Percentiles rank a stretch among this genome's conserved stretches.
phyloP scores from a whole-genome alignment of 2,888 invertebrate species.

The Agrotis puta region DNA sequence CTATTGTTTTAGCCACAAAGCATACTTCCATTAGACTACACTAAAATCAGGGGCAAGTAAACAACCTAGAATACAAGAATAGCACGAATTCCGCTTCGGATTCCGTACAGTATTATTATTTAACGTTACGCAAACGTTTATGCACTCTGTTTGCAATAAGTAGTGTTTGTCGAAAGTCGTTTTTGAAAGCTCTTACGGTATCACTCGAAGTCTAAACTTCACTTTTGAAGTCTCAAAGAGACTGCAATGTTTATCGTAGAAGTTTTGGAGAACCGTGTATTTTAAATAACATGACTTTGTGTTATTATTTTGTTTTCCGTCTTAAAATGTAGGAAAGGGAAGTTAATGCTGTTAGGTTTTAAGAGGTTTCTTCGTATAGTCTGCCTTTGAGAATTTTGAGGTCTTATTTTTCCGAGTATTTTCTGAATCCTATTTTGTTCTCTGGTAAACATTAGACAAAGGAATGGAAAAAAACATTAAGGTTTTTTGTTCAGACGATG shows the following conservation, averaged over 20 bases:
- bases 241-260: constrained; percentile 37
- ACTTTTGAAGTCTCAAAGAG: constrained; percentile 48
- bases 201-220: constrained; percentile 47
- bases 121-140: constrained; percentile 46
- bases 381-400: constrained; percentile 10
- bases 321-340: constrained; percentile 35
- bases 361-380: constrained; percentile 24
- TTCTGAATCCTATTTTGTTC: background rate
- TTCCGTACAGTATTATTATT: constrained; percentile 47
- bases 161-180: constrained; percentile 41
- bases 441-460: background rate
- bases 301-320: constrained; percentile 43
- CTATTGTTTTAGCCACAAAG: constrained; percentile 23
- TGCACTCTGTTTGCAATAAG: constrained; percentile 34
- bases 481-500: background rate
- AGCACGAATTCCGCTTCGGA: constrained; percentile 15
- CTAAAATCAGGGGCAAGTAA: constrained; percentile 24
- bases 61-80: constrained; percentile 29
- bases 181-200: constrained; percentile 49
- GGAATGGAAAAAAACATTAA: background rate
- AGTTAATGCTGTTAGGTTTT: constrained; percentile 19
- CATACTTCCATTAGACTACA: constrained; percentile 18
- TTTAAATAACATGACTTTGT: constrained; percentile 41
- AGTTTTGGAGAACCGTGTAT: constrained; percentile 40
- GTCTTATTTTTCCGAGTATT: constrained; percentile 1